A percentile compares a stretch with the other conserved stretches of the same genome.
phyloP scores from a whole-genome alignment of 1,140 invertebrate species.

The Zeugodacus cucurbitae region DNA sequence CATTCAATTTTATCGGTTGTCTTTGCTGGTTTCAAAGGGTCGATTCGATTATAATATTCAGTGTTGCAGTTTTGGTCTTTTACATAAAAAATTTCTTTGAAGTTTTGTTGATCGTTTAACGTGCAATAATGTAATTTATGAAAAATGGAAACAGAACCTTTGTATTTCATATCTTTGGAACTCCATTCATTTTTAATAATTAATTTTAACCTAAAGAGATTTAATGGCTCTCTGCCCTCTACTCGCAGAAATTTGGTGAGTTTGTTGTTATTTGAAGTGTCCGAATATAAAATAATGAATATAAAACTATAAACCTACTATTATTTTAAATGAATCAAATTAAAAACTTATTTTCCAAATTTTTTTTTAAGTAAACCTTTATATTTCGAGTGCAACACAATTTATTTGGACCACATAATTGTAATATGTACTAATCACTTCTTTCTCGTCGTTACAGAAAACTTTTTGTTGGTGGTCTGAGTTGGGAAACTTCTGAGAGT shows the following conservation, averaged over 20 bases:
- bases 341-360: slow-evolving; percentile 23
- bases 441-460: slow-evolving; percentile 79
- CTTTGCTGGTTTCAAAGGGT: neutral
- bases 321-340: neutral
- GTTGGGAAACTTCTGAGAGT: slow-evolving; percentile 98
- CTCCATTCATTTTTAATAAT: neutral
- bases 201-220: neutral
- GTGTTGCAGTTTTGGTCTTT: slow-evolving; percentile 21
- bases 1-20: neutral
- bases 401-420: neutral
- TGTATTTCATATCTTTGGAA: neutral
- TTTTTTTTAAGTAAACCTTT: neutral
- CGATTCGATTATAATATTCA: neutral
- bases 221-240: neutral
- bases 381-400: neutral
- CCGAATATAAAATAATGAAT: neutral
- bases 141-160: neutral
- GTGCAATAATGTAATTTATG: neutral
- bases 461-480: slow-evolving; percentile 96
- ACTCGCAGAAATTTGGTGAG: slow-evolving; percentile 5
- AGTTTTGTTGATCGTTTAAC: neutral
- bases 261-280: slow-evolving; percentile 24
- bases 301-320: neutral
- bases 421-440: neutral
- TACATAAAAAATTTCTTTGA: neutral